Percentiles rank a stretch among this genome's conserved stretches.
Conservation (phyloP, 2,797 vertebrate species). For the Clarias platycephalus region DNA sequence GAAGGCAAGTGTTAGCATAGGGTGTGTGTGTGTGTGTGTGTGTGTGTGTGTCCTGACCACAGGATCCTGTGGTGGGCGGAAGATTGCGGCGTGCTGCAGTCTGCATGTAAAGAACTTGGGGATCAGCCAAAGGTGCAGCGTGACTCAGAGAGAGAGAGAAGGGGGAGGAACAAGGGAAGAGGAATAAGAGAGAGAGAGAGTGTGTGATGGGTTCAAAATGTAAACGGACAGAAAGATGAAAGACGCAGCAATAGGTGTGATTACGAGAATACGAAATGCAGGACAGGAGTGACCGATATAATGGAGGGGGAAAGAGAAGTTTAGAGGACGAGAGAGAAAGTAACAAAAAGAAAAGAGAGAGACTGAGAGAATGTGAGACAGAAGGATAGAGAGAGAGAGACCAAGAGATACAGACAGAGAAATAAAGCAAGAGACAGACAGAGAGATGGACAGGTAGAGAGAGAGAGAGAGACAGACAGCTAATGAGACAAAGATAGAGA, state of each 20-base stretch:
- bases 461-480: not conserved
- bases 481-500: not conserved
- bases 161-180: not conserved
- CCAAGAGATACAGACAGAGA: not conserved
- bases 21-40: constrained; percentile 11
- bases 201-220: not conserved
- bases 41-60: constrained; percentile 27
- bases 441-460: not conserved
- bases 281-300: not conserved
- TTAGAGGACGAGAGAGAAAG: not conserved
- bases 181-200: not conserved
- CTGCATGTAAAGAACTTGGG: constrained; percentile 57
- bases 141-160: constrained; percentile 38
- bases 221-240: not conserved
- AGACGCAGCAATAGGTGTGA: not conserved
- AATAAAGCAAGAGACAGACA: not conserved
- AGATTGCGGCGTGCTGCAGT: constrained; percentile 50
- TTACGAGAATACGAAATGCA: not conserved
- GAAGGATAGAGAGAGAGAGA: not conserved
- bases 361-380: not conserved
- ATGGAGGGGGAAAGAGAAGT: not conserved
- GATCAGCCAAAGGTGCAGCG: constrained; percentile 52
- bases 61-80: constrained; percentile 42
- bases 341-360: not conserved
- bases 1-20: constrained; percentile 3